phyloP scores from a whole-genome alignment of 2,113 vertebrate genomes.

The Pagrus major region DNA sequence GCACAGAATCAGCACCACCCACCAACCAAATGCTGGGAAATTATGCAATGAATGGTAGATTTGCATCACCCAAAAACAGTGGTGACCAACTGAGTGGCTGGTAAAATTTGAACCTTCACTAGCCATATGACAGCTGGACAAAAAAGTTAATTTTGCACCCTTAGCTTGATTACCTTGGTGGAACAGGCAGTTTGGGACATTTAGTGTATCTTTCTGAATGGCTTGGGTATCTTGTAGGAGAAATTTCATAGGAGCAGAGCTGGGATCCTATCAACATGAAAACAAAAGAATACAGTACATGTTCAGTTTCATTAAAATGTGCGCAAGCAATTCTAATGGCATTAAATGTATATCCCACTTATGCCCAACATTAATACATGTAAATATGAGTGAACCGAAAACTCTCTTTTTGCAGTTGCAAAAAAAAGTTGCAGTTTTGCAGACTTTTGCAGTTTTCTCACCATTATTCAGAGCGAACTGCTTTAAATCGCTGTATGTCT shows the following conservation, averaged over 20 bases:
- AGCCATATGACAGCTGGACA: too few species aligned
- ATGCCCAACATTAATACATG: neutral
- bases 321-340: neutral
- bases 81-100: too few species aligned
- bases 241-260: slow-evolving; percentile 91
- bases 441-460: slow-evolving; percentile 81
- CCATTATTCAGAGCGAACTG: slow-evolving; percentile 91
- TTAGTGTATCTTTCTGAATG: slow-evolving; percentile 79
- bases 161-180: slow-evolving; percentile 88
- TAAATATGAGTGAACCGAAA: neutral
- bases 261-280: slow-evolving; percentile 85
- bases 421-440: too few species aligned
- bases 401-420: too few species aligned
- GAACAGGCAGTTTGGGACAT: slow-evolving; percentile 95
- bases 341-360: neutral
- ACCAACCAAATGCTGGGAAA: too few species aligned
- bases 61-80: too few species aligned
- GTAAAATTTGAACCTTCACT: too few species aligned
- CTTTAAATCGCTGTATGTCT: slow-evolving; percentile 87
- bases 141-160: too few species aligned
- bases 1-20: too few species aligned
- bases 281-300: neutral
- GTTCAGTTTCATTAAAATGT: neutral
- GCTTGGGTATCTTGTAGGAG: slow-evolving; percentile 85
- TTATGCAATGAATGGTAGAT: too few species aligned